These are phyloP conservation scores for Tuberolachnus salignus DNA, from an alignment of 2,888 invertebrate genomes.

Conservation along the genomic window DNA sequence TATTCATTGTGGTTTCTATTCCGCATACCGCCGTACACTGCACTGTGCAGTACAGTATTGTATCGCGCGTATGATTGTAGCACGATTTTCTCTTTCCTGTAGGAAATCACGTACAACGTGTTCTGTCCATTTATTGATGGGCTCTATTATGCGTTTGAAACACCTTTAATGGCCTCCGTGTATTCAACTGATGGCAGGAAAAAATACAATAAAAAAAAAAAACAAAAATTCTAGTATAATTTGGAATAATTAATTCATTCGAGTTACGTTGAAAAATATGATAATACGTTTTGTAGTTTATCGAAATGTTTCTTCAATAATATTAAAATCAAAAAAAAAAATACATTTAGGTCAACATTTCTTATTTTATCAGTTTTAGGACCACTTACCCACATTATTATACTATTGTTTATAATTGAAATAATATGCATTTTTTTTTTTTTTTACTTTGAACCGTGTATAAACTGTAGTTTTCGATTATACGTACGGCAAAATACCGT, in stretches of 20 bases:
- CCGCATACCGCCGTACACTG: slow-evolving; percentile 17
- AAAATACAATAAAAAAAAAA: too few relatives aligned
- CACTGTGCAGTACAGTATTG: slow-evolving; percentile 3
- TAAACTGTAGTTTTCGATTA: slow-evolving; percentile 5
- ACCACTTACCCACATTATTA: background rate
- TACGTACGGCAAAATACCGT: background rate
- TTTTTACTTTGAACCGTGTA: background rate
- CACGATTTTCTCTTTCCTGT: slow-evolving; percentile 57
- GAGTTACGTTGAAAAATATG: background rate
- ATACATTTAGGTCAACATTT: too few relatives aligned
- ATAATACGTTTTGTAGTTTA: background rate
- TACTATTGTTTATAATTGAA: slow-evolving; percentile 3
- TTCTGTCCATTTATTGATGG: slow-evolving; percentile 50
- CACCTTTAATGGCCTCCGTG: background rate
- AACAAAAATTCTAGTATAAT: too few relatives aligned
- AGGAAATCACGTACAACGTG: slow-evolving; percentile 56
- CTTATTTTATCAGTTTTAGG: background rate
- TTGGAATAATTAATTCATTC: background rate
- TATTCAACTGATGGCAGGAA: background rate
- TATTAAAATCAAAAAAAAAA: too few relatives aligned
- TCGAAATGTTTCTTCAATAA: background rate
- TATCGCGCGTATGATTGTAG: slow-evolving; percentile 21
- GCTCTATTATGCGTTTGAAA: slow-evolving; percentile 31
- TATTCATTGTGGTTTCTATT: slow-evolving; percentile 40
- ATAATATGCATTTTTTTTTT: background rate